Evolutionary conservation across 1,140 invertebrate genomes (phyloP).

Genomic region (Globodera rostochiensis): DNA sequence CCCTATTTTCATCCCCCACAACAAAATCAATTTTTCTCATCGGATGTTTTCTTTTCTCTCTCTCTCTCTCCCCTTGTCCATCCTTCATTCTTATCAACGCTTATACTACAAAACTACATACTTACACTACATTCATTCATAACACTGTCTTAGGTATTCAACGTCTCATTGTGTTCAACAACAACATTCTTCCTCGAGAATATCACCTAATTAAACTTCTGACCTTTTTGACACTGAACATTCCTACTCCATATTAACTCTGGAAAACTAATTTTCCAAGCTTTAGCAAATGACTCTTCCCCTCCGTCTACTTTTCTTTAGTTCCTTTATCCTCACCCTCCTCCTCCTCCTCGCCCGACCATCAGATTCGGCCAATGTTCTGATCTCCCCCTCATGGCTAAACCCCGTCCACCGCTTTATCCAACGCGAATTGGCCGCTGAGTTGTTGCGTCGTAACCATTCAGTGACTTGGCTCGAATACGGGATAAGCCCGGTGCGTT

Average conservation of each 20-base stretch:
- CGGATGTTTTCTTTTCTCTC: no score
- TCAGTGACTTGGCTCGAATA: slow-evolving; percentile 63
- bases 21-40: no score
- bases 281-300: neutral
- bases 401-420: slow-evolving; percentile 56
- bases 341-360: slow-evolving; percentile 68
- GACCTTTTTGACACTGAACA: no score
- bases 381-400: slow-evolving; percentile 51
- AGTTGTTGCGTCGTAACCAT: slow-evolving; percentile 57
- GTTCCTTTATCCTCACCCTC: neutral
- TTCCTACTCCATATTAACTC: neutral
- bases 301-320: neutral
- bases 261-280: neutral
- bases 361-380: slow-evolving; percentile 68
- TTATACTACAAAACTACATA: no score
- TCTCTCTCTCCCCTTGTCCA: no score
- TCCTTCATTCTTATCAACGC: no score
- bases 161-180: no score
- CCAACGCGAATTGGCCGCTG: slow-evolving; percentile 56
- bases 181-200: neutral
- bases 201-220: neutral
- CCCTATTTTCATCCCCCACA: no score
- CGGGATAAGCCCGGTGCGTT: slow-evolving; percentile 49
- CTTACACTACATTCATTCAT: no score
- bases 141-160: no score